phyloP scores from a whole-genome alignment of 2,888 invertebrate species.

The Drosophila trichaetosa region DNA sequence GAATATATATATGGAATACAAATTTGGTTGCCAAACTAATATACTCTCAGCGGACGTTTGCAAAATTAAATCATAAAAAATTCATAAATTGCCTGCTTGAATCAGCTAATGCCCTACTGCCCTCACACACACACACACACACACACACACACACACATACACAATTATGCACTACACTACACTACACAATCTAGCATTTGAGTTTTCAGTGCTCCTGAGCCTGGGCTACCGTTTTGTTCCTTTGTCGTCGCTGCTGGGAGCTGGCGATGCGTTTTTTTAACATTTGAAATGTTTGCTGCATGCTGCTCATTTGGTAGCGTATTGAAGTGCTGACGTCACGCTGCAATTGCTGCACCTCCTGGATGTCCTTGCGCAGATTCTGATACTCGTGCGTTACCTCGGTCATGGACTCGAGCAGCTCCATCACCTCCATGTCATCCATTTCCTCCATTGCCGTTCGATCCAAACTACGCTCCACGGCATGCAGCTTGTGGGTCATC shows the following conservation, averaged over 20 bases:
- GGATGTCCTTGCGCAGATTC: slow-evolving; percentile 91
- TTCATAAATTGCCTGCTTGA: slow-evolving; percentile 44
- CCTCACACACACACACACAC: neutral
- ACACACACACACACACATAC: neutral
- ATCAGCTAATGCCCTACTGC: slow-evolving; percentile 6
- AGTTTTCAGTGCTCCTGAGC: slow-evolving; percentile 36
- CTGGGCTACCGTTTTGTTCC: slow-evolving; percentile 11
- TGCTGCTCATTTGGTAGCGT: slow-evolving; percentile 88
- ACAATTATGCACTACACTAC: neutral
- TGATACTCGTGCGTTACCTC: slow-evolving; percentile 93
- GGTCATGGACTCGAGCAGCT: slow-evolving; percentile 90
- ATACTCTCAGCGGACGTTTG: neutral
- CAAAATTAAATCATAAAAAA: slow-evolving; percentile 43
- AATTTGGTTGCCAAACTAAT: neutral
- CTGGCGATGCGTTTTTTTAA: slow-evolving; percentile 89
- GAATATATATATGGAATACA: neutral
- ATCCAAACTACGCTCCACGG: slow-evolving; percentile 87
- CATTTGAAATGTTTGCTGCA: slow-evolving; percentile 91
- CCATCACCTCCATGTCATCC: slow-evolving; percentile 89
- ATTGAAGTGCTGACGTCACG: slow-evolving; percentile 91
- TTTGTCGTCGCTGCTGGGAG: slow-evolving; percentile 58
- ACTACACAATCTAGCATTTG: neutral
- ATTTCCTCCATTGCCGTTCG: slow-evolving; percentile 80
- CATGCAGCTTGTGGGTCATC: slow-evolving; percentile 91
- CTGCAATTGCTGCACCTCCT: slow-evolving; percentile 92